Base-by-base conservation (phyloP, 2,888 invertebrate genomes). In the Physocephala rufipes region DNA sequence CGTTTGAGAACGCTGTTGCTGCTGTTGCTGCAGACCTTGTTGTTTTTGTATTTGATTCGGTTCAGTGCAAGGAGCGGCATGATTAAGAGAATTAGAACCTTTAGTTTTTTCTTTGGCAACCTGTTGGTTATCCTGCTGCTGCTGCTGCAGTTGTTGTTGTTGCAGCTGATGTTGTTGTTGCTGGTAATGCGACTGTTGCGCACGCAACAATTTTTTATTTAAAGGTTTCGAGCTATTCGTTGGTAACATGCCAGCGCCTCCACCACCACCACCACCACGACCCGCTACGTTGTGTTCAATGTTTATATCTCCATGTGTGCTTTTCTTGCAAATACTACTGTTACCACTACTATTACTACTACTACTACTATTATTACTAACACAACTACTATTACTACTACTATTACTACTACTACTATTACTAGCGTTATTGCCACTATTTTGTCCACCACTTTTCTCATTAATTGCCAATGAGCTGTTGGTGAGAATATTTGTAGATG, bases 201-300 rank as follows among this genome's bases (percentile, higher is more conserved):
- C 85, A 70, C 85, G 82, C 75, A 85, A 73, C 79, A 85, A 79
- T 79, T 86, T 86, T 68, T 86, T 86, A 77, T 86, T 86, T 26
- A 85, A 75, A 15, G 85, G 84, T 72, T 82, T 81, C 26, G 61
- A 71, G n/a, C 70, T 43, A 68, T 70, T 69, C 36, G 65, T 70
- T 55, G 68, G 71, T 59, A 51, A 71, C 71, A 68, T 68, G 62
- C 74, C 71, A 69, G 75, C 62, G 67, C 73, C 72, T 62, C 67
- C 72, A 70, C 71, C 64, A 73, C 73, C 68, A 72, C 73, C 74
- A 69, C 73, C 74, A 43, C 51, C 74, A 76, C 51, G 75, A 75
- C 59, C 72, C 69, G 67, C 67, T 71, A 3, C 19, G 64, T 36
- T 65, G 49, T 19, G 74, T 16, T 68, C 71, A 24, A 65, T 53